A percentile compares a stretch with the other conserved stretches of the same genome.
phyloP scores from a whole-genome alignment of 2,797 vertebrate species.

The Cynopterus sphinx region DNA sequence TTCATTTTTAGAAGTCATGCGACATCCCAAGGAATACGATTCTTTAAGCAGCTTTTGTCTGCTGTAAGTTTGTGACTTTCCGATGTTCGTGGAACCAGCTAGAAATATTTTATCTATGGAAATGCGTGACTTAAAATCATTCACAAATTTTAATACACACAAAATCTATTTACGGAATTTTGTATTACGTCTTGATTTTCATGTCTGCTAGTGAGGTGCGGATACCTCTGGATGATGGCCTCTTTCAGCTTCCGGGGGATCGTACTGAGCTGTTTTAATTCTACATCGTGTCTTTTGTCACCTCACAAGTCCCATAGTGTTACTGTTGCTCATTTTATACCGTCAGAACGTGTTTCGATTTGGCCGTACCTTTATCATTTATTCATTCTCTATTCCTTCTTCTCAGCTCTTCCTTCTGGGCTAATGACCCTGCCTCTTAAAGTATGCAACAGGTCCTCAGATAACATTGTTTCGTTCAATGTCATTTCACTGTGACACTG shows the following conservation, averaged over 20 bases:
- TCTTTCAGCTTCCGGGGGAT: not conserved
- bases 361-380: not conserved
- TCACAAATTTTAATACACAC: not conserved
- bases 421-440: not conserved
- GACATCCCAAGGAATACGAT: not conserved
- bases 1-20: slow-evolving; percentile 16
- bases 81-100: not conserved
- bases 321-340: not conserved
- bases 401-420: not conserved
- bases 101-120: slow-evolving; percentile 7
- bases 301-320: not conserved
- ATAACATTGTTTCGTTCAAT: not conserved
- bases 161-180: slow-evolving; percentile 21
- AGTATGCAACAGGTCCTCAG: not conserved
- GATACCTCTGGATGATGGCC: not conserved
- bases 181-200: not conserved
- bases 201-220: not conserved
- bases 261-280: not conserved
- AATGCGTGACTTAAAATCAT: not conserved
- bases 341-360: not conserved
- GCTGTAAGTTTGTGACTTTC: not conserved
- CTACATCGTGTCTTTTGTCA: not conserved
- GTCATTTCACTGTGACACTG: not conserved
- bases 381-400: not conserved
- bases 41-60: not conserved